Conservation (phyloP, 2,888 invertebrate genomes). For the Andrena minutula region DNA sequence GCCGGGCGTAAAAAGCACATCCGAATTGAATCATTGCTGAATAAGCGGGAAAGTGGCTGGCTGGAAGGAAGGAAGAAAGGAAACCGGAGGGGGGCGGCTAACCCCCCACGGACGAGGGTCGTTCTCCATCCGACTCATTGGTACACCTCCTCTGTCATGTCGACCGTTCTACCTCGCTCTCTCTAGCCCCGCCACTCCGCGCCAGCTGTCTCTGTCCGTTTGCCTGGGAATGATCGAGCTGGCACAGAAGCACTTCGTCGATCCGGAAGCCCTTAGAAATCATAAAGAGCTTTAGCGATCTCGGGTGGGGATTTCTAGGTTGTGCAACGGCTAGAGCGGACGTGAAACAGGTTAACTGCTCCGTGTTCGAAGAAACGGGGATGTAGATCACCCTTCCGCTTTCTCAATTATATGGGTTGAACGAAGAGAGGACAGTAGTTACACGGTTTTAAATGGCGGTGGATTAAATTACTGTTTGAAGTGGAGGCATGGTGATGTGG, state of each 20-base stretch:
- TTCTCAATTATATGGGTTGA: not conserved
- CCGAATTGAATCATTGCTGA: conserved; percentile 85
- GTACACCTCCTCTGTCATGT: conserved; percentile 73
- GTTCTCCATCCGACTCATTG: conserved; percentile 74
- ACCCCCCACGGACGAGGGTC: conserved; percentile 69
- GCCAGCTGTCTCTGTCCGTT: conserved; percentile 12
- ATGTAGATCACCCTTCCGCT: not conserved
- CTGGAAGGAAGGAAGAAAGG: conserved; percentile 57
- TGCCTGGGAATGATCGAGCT: conserved; percentile 29
- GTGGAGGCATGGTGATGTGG: no score
- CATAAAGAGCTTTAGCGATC: conserved; percentile 55
- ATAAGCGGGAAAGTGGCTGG: conserved; percentile 84
- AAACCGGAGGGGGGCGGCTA: conserved; percentile 48
- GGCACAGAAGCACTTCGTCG: conserved; percentile 41
- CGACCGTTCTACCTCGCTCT: conserved; percentile 41
- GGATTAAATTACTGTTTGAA: not conserved
- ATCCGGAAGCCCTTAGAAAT: conserved; percentile 57
- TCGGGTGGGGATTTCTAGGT: conserved; percentile 34
- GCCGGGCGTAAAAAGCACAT: conserved; percentile 79
- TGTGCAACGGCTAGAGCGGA: not conserved
- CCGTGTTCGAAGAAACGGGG: not conserved
- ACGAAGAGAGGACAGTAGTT: not conserved
- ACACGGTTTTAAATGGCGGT: no score
- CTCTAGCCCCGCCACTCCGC: not conserved
- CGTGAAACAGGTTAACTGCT: conserved; percentile 20